phyloP scores from a whole-genome alignment of 2,113 vertebrate genomes.

The Stercorarius parasiticus region DNA sequence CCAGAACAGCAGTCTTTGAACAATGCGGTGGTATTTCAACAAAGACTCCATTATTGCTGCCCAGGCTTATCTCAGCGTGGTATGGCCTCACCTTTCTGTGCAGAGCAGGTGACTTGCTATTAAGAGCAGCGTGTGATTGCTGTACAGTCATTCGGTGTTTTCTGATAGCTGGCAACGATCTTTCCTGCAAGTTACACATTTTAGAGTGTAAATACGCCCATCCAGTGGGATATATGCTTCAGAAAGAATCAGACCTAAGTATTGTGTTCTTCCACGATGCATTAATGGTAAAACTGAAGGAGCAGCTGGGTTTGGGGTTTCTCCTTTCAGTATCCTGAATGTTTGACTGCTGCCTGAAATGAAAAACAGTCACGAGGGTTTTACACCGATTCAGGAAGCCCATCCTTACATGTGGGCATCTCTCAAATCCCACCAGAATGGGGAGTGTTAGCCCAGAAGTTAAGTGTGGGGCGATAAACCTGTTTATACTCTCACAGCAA shows the following conservation, averaged over 20 bases:
- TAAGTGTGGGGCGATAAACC: not conserved
- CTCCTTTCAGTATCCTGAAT: not conserved
- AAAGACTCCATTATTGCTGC: conserved; percentile 27
- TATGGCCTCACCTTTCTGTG: conserved; percentile 1
- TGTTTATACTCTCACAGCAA: not conserved
- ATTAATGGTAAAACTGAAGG: not conserved
- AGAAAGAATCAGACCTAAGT: not conserved
- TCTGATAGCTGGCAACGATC: not conserved
- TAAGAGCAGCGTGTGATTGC: not conserved
- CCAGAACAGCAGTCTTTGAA: not conserved
- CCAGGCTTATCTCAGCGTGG: not conserved
- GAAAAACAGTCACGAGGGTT: not conserved
- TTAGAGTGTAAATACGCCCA: not conserved
- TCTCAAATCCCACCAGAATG: not conserved
- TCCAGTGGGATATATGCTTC: not conserved
- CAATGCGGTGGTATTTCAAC: conserved; percentile 20
- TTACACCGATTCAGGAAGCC: not conserved
- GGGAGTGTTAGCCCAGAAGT: not conserved
- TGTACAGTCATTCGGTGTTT: not conserved
- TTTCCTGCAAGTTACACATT: not conserved
- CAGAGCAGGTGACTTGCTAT: not conserved
- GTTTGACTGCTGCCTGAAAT: not conserved
- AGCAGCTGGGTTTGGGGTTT: not conserved
- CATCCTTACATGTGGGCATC: not conserved
- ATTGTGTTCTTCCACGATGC: not conserved